Evolutionary conservation across 1,140 invertebrate genomes (phyloP).

Genomic region (Lordiphosa clarofinis): DNA sequence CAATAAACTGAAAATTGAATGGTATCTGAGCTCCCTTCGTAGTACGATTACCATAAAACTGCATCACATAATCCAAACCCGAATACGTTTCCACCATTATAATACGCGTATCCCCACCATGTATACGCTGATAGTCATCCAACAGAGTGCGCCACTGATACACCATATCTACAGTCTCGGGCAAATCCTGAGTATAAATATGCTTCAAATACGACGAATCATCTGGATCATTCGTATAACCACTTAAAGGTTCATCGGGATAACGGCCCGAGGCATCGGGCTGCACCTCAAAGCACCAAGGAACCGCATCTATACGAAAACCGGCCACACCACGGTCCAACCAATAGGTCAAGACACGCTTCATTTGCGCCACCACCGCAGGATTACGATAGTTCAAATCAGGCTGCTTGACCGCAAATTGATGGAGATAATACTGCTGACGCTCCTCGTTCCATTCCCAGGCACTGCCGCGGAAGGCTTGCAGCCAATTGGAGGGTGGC

Average conservation of each 20-base stretch:
- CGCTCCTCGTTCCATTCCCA: conserved; percentile 84
- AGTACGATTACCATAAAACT: conserved; percentile 82
- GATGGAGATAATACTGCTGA: conserved; percentile 85
- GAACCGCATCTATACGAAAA: conserved; percentile 85
- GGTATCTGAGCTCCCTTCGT: conserved; percentile 82
- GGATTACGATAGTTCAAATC: conserved; percentile 87
- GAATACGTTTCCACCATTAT: conserved; percentile 87
- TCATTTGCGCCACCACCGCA: conserved; percentile 84
- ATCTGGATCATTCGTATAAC: conserved; percentile 76
- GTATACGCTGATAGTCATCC: conserved; percentile 81
- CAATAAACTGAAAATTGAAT: conserved; percentile 83
- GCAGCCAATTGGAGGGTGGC: conserved; percentile 86
- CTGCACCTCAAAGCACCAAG: conserved; percentile 82
- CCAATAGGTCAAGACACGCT: conserved; percentile 87
- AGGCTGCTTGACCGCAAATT: conserved; percentile 83
- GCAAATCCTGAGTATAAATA: conserved; percentile 83
- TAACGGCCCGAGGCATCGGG: conserved; percentile 80
- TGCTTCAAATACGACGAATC: conserved; percentile 83
- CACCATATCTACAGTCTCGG: conserved; percentile 83
- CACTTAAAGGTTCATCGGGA: conserved; percentile 82
- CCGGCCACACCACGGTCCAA: conserved; percentile 87
- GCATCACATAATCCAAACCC: conserved; percentile 79
- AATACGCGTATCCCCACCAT: conserved; percentile 81
- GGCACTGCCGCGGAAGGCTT: conserved; percentile 82
- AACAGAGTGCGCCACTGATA: conserved; percentile 83